Base-by-base conservation (phyloP, 1,140 invertebrate genomes). In the Drosophila varians region DNA sequence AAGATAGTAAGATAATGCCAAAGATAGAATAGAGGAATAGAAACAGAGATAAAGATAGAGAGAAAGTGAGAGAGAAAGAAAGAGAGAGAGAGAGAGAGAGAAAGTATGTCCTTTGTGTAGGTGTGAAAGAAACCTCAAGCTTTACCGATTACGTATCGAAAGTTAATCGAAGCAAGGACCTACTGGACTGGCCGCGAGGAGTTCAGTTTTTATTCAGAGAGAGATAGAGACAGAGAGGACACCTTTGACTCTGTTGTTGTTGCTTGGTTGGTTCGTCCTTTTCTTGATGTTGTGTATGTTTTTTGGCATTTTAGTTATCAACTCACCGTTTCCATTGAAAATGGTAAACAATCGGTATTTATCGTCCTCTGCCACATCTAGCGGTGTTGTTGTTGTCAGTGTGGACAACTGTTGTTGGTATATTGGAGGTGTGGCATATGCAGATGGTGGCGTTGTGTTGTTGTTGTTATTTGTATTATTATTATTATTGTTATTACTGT, bases 311-410 rank as follows among this genome's bases (percentile, higher is more conserved):
- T 6, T 16, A 18, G 16, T 16, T 46, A 42, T 43, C 11, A 70
- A 91, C 90, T 91, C 90, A 91, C 90, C 90, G 74, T 91, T 90
- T 90, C 87, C 90, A 74, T 86, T 87, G 78, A 87, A 91, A 66
- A 91, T 91, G 65, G 90, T 90, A 89, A 89, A 91, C 73, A 91
- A 83, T 74, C 89, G 90, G 62, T 87, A 91, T 89, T 91, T 91
- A 83, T 91, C 90, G 86, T 90, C 90, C 66, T 73, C 36, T 42
- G 69, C 74, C 64, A 49, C 65, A 71, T 87, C 83, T 71, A 87
- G 66, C 38, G 82, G 82, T 65, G 84, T 88, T 53, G 82, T 89
- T 77, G 87, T 64, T 75, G 79, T 87, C 73, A 87, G 58, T 79
- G 77, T 83, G 51, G 68, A 83, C 69, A 90, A 61, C 73, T 90